Evolutionary conservation across 2,888 invertebrate genomes (phyloP).

Genomic region (Parnassius mnemosyne): DNA sequence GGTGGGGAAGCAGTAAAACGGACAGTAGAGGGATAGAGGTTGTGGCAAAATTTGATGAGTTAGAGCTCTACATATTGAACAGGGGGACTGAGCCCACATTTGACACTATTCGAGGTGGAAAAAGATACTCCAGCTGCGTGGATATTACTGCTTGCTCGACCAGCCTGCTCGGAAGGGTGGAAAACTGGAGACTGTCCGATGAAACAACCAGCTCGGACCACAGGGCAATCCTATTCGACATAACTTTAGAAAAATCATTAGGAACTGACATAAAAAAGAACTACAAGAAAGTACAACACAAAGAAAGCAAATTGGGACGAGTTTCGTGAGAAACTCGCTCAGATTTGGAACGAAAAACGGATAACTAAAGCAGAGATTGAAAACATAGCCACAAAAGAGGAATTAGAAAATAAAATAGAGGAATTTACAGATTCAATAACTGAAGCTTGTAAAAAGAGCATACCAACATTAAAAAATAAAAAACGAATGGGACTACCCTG

Average conservation of each 20-base stretch:
- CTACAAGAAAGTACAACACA: background rate
- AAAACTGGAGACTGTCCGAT: background rate
- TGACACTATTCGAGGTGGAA: background rate
- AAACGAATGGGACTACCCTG: too few species aligned
- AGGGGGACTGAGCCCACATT: background rate
- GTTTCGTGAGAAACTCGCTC: too few species aligned
- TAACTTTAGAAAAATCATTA: too few species aligned
- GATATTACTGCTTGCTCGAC: background rate
- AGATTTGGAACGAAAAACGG: too few species aligned
- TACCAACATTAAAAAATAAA: too few species aligned
- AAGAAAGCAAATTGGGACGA: background rate
- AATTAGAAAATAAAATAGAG: too few species aligned
- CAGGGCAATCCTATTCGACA: too few species aligned
- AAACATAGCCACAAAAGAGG: fast-evolving
- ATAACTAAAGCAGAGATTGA: too few species aligned
- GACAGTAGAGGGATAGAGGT: background rate
- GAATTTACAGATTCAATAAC: too few species aligned
- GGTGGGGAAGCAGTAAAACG: background rate
- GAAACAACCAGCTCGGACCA: background rate
- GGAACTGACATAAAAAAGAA: constrained; percentile 1
- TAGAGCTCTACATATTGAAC: background rate
- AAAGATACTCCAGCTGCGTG: background rate
- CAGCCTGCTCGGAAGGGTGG: background rate
- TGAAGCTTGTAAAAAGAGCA: too few species aligned
- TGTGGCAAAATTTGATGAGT: background rate